Percentiles rank a stretch among this genome's conserved stretches.
Conservation (phyloP, 2,888 invertebrate species). For the Xanthorhoe designata region DNA sequence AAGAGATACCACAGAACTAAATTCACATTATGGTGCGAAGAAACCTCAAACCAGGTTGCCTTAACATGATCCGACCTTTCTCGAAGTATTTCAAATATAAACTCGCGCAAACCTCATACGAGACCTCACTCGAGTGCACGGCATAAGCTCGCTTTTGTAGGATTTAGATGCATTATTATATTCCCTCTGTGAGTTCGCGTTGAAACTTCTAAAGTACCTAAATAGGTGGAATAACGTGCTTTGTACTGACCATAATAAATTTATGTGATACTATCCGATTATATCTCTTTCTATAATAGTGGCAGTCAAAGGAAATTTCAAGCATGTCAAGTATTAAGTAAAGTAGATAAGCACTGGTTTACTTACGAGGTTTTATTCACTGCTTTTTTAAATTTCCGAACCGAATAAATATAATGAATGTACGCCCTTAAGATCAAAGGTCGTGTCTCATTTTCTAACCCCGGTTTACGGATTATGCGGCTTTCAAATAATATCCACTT, state of each 20-base stretch:
- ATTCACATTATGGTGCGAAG: neutral
- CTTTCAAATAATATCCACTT: too few relatives aligned
- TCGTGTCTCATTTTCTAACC: too few relatives aligned
- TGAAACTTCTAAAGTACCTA: slow-evolving; percentile 4
- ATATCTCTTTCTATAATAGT: too few relatives aligned
- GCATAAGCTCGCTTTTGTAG: slow-evolving; percentile 23
- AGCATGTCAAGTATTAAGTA: too few relatives aligned
- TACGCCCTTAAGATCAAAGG: too few relatives aligned
- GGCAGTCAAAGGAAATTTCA: too few relatives aligned
- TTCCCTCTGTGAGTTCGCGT: slow-evolving; percentile 13
- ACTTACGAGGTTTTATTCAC: too few relatives aligned
- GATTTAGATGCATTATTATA: slow-evolving; percentile 29
- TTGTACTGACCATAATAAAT: neutral
- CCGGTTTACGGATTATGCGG: too few relatives aligned
- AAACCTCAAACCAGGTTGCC: slow-evolving; percentile 5
- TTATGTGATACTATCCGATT: too few relatives aligned
- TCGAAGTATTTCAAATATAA: slow-evolving; percentile 8
- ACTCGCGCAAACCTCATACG: slow-evolving; percentile 1
- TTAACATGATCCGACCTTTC: neutral
- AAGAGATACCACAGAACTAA: neutral
- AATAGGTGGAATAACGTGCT: slow-evolving; percentile 1
- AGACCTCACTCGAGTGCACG: slow-evolving; percentile 18
- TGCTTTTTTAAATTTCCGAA: too few relatives aligned
- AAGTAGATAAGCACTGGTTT: too few relatives aligned
- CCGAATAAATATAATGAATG: too few relatives aligned